Evolutionary conservation across 1,140 invertebrate species (phyloP).

Genomic region (Trinorchestia longiramus): DNA sequence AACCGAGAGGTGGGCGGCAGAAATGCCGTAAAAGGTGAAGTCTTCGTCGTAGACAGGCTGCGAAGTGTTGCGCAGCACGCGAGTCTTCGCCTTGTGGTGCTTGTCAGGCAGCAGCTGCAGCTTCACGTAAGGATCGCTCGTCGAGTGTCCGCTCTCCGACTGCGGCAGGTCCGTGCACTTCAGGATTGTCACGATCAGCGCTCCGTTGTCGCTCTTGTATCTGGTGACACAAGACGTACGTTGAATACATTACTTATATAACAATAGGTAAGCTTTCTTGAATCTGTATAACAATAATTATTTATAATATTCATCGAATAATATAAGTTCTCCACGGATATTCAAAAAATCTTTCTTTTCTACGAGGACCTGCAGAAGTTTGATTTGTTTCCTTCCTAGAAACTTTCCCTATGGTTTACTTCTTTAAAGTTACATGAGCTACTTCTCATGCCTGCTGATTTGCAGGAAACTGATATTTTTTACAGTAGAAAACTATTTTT

Average conservation of each 20-base stretch:
- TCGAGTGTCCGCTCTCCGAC: slow-evolving; percentile 78
- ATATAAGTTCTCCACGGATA: neutral
- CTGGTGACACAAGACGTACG: slow-evolving; percentile 69
- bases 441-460: no score
- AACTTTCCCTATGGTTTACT: no score
- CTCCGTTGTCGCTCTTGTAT: slow-evolving; percentile 89
- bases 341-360: neutral
- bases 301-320: neutral
- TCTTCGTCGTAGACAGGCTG: slow-evolving; percentile 96
- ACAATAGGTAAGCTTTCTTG: neutral
- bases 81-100: slow-evolving; percentile 94
- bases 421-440: no score
- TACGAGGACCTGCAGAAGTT: neutral
- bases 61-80: slow-evolving; percentile 90
- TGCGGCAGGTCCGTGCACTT: slow-evolving; percentile 86
- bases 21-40: slow-evolving; percentile 95
- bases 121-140: slow-evolving; percentile 93
- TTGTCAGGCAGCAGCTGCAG: slow-evolving; percentile 93
- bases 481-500: no score
- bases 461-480: no score
- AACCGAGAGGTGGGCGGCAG: slow-evolving; percentile 82
- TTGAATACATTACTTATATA: neutral
- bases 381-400: no score
- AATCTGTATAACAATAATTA: neutral
- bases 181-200: slow-evolving; percentile 90